Conservation (phyloP, 2,797 vertebrate species). For the Myripristis murdjan region DNA sequence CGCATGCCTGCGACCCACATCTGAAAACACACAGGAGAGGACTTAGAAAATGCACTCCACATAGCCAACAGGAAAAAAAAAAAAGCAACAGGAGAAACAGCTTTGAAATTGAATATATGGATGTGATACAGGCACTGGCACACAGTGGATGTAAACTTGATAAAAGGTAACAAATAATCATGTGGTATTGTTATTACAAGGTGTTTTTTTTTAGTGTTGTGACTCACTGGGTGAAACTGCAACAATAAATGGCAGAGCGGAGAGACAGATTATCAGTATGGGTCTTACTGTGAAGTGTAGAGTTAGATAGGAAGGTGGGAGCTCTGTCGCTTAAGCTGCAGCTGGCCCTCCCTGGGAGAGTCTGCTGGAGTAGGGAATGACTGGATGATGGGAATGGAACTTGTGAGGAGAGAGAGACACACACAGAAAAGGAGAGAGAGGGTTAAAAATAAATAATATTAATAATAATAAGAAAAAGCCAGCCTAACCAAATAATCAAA, state of each 20-base stretch:
- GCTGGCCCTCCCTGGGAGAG: slow-evolving; percentile 73
- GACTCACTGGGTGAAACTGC: neutral
- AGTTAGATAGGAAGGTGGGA: slow-evolving; percentile 85
- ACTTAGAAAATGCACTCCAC: neutral
- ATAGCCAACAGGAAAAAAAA: neutral
- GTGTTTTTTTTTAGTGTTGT: neutral
- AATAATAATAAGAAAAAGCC: neutral
- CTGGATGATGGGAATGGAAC: slow-evolving; percentile 69
- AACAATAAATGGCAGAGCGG: slow-evolving; percentile 12
- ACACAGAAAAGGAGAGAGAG: slow-evolving; percentile 16
- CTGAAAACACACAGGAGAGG: slow-evolving; percentile 72
- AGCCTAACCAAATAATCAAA: slow-evolving; percentile 7
- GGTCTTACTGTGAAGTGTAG: slow-evolving; percentile 84
- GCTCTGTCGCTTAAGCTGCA: slow-evolving; percentile 80
- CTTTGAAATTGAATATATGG: neutral
- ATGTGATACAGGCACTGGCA: neutral
- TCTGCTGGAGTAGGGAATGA: slow-evolving; percentile 72
- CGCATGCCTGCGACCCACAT: slow-evolving; percentile 86
- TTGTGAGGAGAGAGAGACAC: slow-evolving; percentile 54
- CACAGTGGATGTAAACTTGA: neutral
- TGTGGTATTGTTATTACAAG: neutral
- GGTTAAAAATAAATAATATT: no score
- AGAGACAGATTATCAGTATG: neutral
- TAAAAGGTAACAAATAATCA: neutral
- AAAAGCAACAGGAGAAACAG: neutral